A percentile compares a stretch with the other conserved stretches of the same genome.
Evolutionary conservation across 2,888 invertebrate genomes (phyloP).

Genomic region (Trypoxylon attenuatum): DNA sequence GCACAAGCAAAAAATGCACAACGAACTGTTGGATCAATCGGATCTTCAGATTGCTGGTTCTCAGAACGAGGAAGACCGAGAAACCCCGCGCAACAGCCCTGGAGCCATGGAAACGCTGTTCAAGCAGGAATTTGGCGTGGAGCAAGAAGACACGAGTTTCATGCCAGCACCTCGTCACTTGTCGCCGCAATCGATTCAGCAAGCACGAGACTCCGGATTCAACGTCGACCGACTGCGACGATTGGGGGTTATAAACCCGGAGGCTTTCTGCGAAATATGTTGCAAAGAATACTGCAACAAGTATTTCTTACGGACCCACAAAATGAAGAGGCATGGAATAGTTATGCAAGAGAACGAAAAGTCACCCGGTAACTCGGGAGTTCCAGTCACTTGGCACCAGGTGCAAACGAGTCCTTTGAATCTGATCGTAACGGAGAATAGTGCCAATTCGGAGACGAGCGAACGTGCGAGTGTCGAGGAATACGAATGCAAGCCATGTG

Average conservation of each 20-base stretch:
- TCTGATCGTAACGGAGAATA: slow-evolving; percentile 83
- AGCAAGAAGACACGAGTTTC: slow-evolving; percentile 68
- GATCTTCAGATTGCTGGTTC: slow-evolving; percentile 31
- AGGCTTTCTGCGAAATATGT: slow-evolving; percentile 95
- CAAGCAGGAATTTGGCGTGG: slow-evolving; percentile 69
- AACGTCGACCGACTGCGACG: slow-evolving; percentile 84
- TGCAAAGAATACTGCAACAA: slow-evolving; percentile 96
- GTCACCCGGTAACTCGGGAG: slow-evolving; percentile 70
- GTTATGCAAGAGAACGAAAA: slow-evolving; percentile 79
- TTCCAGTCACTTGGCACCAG: slow-evolving; percentile 72
- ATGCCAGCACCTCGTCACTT: slow-evolving; percentile 60
- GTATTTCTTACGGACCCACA: slow-evolving; percentile 93
- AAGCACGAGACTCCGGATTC: slow-evolving; percentile 83
- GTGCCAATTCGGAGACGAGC: slow-evolving; percentile 75
- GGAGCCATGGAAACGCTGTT: slow-evolving; percentile 68
- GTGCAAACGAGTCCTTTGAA: slow-evolving; percentile 87
- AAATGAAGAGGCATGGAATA: slow-evolving; percentile 94
- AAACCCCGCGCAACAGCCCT: slow-evolving; percentile 62
- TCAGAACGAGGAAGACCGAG: slow-evolving; percentile 58
- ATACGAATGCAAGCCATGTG: slow-evolving; percentile 76
- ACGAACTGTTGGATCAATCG: slow-evolving; percentile 67
- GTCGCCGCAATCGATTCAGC: slow-evolving; percentile 75
- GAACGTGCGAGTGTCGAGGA: slow-evolving; percentile 75
- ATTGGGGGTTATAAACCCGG: slow-evolving; percentile 88
- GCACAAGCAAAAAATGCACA: slow-evolving; percentile 82